Evolutionary conservation across 1,140 invertebrate species (phyloP).

Genomic region (Harlomillsia oculata): DNA sequence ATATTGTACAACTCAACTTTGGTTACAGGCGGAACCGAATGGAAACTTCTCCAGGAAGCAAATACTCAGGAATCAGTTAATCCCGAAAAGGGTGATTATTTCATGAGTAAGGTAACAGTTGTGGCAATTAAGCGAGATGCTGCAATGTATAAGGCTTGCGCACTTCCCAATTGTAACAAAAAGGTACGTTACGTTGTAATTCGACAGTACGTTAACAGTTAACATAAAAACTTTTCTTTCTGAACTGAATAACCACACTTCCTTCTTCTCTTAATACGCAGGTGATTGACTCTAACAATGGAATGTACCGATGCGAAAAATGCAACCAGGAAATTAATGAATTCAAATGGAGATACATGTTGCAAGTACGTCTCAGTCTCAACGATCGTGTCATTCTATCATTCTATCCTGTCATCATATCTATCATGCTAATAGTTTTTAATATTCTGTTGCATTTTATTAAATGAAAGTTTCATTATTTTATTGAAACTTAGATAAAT

Average conservation of each 20-base stretch:
- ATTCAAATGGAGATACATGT: constrained; percentile 75
- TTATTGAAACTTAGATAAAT: constrained; percentile 51
- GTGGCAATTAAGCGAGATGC: constrained; percentile 64
- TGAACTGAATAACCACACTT: not conserved
- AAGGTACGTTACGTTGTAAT: constrained; percentile 50
- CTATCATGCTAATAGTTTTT: not conserved
- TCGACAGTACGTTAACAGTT: not conserved
- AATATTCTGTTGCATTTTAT: not conserved
- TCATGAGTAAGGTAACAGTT: constrained; percentile 57
- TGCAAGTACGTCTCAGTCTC: constrained; percentile 53
- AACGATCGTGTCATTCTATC: too few relatives aligned
- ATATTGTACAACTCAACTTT: not conserved
- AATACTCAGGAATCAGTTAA: constrained; percentile 54
- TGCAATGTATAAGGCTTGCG: constrained; percentile 80
- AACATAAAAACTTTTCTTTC: not conserved
- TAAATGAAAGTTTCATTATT: not conserved
- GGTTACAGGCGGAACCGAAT: constrained; percentile 30
- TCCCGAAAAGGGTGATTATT: constrained; percentile 67
- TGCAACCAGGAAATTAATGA: constrained; percentile 73
- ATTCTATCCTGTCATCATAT: too few relatives aligned
- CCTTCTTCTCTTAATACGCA: constrained; percentile 33
- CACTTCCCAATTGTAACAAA: constrained; percentile 77
- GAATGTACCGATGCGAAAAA: constrained; percentile 86
- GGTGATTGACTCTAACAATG: constrained; percentile 74
- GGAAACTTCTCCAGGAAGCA: constrained; percentile 63